Base-by-base conservation (phyloP, 2,888 invertebrate species). In the Zygaena filipendulae region DNA sequence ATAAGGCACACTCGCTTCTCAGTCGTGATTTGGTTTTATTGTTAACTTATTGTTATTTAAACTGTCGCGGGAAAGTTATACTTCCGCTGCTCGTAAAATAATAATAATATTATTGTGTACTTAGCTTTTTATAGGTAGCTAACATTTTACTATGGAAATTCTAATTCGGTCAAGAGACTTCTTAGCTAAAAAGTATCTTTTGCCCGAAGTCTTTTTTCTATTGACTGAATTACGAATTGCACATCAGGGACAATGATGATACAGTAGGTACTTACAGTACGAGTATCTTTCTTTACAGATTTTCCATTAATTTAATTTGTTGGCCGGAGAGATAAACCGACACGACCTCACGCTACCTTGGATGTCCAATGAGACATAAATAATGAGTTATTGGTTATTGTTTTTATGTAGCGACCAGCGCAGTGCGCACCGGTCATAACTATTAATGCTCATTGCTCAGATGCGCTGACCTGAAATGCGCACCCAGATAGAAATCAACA, bases 371-470 rank as follows among this genome's bases (percentile, higher is more conserved):
- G 64, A 61, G 59, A 58, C 61, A 60, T 64, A 64, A 67, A 63
- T 60, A 59, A 53, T 52, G 57, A 70, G 57, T 71, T 71, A 71
- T 72, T 67, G 69, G 61, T 60, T 71, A 71, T 74, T 72, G 72
- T 74, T 67, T 70, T 64, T 72, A 62, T 58, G 61, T 61, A 61
- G 60, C 53, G 48, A 54, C 52, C 47, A 47, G 49, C 52, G 55
- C 48, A 16, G 7, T 16, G 16, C 52, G 54, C 48, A 52, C 49
- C 40, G 47, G 49, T 43, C 52, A 50, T 57, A 57, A 59, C 60
- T 61, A 66, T 66, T 69, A 63, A 62, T 60, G 51, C 43, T 45
- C 49, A n/a, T n/a, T n/a, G n/a, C n/a, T n/a, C n/a, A n/a, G 54
- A 63, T 55, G 60, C 59, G 50, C 61, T 64, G 56, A 57, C 61